Conservation (phyloP, 1,140 invertebrate genomes). For the Elysia chlorotica region DNA sequence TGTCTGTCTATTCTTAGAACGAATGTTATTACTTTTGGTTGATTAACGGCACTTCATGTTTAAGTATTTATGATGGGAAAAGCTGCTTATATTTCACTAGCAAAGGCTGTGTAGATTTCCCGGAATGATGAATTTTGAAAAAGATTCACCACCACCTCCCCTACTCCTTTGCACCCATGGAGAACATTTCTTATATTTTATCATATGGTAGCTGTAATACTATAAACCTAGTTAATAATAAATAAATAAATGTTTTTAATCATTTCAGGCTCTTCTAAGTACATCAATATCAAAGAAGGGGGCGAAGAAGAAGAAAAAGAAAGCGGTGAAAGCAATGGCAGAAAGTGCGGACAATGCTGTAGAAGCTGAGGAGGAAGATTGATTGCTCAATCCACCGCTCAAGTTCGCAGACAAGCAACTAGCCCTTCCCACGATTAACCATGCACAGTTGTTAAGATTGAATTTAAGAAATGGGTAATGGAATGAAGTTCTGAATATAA, state of each 20-base stretch:
- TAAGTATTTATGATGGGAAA: no score
- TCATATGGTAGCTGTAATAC: no score
- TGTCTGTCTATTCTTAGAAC: no score
- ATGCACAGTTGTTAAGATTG: no score
- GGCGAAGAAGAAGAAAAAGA: constrained; percentile 87
- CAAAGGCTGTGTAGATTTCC: background rate
- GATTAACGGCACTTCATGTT: no score
- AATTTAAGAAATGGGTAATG: no score
- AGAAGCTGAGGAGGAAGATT: constrained; percentile 21
- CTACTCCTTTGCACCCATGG: background rate
- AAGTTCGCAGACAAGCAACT: no score
- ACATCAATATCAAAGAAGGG: constrained; percentile 78
- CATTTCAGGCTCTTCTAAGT: constrained; percentile 72
- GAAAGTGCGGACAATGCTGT: constrained; percentile 38
- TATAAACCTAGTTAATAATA: no score
- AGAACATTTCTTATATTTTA: background rate
- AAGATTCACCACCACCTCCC: background rate
- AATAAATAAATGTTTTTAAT: constrained; percentile 21
- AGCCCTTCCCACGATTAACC: no score
- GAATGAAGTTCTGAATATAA: no score
- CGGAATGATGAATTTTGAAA: background rate
- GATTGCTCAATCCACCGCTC: no score
- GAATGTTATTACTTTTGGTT: no score
- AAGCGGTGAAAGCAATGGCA: constrained; percentile 57
- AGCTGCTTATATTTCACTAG: background rate